Evolutionary conservation across 2,888 invertebrate species (phyloP), one percentile per base, ranked within the genome.

Genomic region (Leucophenga maculata): DNA sequence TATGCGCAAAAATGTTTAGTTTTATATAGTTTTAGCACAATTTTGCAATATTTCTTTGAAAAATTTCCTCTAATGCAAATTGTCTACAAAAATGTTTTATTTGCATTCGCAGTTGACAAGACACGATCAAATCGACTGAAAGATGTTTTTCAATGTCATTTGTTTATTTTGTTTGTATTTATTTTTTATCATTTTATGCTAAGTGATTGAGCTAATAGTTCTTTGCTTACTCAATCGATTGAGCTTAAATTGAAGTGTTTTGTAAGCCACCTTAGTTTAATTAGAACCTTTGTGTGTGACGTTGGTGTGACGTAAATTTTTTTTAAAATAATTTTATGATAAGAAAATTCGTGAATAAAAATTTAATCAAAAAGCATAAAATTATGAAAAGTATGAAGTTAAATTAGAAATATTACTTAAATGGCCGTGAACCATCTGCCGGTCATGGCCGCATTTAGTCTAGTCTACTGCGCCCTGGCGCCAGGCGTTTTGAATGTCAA

Each of bases 1-100:
- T 52, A n/a, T 60, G 67, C 32, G 66, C 65, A 65, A 26, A 52
- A n/a, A n/a, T 31, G 26, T 59, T 59, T n/a, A 59, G 31, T 26
- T 54, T 1, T n/a, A n/a, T n/a, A n/a, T n/a, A n/a, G n/a, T n/a
- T 54, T 54, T 26, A 26, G 4, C 26, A 26, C 26, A 3, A 26
- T 2, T 26, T 3, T 26, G 4, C 16, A n/a, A n/a, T n/a, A n/a
- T n/a, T n/a, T n/a, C n/a, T n/a, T n/a, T n/a, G n/a, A n/a, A n/a
- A n/a, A n/a, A n/a, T 39, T 66, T 26, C 13, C 57, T 46, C 57
- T 11, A 57, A 22, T 31, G 26, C 57, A 26, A 55, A 46, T 26
- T 39, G 6, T n/a, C 6, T 16, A 22, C 57, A 3, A 6, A 20
- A 20, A 26, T 22, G 14, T 55, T 60, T 9, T 46, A 20, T 64